Conservation (phyloP, 2,888 invertebrate genomes). For the Carabus problematicus region DNA sequence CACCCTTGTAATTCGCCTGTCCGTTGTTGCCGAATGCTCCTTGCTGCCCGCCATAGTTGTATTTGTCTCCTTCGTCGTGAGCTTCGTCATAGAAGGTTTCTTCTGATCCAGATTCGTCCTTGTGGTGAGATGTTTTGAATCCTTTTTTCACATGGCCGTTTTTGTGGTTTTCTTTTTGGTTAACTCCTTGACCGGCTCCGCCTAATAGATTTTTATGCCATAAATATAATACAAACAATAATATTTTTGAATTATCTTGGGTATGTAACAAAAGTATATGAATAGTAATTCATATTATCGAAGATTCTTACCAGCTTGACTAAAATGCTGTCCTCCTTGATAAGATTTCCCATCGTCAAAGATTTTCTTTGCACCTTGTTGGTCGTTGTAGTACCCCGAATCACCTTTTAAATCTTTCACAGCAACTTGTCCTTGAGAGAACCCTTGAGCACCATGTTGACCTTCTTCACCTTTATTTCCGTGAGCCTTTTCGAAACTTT, state of each 20-base stretch:
- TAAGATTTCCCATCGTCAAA: slow-evolving; percentile 67
- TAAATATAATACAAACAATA: no score
- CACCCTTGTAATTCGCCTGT: slow-evolving; percentile 66
- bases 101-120: slow-evolving; percentile 71
- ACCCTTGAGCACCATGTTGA: slow-evolving; percentile 66
- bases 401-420: slow-evolving; percentile 57
- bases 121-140: slow-evolving; percentile 71
- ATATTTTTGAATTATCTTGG: background rate
- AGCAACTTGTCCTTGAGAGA: slow-evolving; percentile 62
- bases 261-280: background rate
- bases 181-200: slow-evolving; percentile 65
- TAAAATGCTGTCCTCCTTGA: slow-evolving; percentile 65
- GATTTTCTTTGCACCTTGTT: slow-evolving; percentile 66
- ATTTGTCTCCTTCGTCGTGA: slow-evolving; percentile 69
- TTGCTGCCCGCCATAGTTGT: slow-evolving; percentile 64
- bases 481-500: slow-evolving; percentile 61
- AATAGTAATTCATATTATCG: no score
- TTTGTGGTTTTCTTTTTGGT: slow-evolving; percentile 67
- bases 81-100: slow-evolving; percentile 72
- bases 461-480: slow-evolving; percentile 65
- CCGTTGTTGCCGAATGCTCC: slow-evolving; percentile 67
- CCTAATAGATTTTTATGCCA: slow-evolving; percentile 46
- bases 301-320: slow-evolving; percentile 64
- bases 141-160: slow-evolving; percentile 72
- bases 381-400: slow-evolving; percentile 65